Evolutionary conservation across 2,888 invertebrate species (phyloP).

Genomic region (Dinocampus coccinellae): DNA sequence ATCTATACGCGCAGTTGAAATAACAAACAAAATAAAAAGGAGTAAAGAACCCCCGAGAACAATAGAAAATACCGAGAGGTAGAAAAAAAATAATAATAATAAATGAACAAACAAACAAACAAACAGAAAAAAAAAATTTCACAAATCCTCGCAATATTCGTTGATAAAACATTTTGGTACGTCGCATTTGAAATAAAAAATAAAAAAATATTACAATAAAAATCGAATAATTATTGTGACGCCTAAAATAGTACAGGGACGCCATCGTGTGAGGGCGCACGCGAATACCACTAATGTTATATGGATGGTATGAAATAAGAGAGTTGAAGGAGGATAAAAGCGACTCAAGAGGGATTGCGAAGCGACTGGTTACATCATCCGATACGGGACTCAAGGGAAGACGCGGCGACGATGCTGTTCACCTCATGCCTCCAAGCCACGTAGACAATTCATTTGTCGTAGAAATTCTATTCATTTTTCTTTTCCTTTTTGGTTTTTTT

Average conservation of each 20-base stretch:
- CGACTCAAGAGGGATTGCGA: conserved; percentile 14
- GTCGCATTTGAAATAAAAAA: no score
- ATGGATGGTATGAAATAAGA: neutral
- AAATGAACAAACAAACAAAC: neutral
- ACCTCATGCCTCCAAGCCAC: conserved; percentile 13
- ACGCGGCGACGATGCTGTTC: conserved; percentile 10
- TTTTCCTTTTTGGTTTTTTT: no score
- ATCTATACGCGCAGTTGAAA: no score
- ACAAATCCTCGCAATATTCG: neutral
- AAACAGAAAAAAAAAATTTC: neutral
- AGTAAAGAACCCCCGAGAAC: neutral
- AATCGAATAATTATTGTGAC: conserved; percentile 51
- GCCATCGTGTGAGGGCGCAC: conserved; percentile 42
- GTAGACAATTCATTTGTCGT: conserved; percentile 18
- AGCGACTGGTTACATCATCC: conserved; percentile 30
- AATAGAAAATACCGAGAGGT: neutral
- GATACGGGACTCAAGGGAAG: conserved; percentile 22
- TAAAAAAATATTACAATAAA: no score
- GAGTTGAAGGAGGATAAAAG: neutral
- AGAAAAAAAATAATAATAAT: neutral
- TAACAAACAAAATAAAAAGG: conserved; percentile 19
- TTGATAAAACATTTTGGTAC: conserved; percentile 11
- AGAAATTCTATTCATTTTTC: conserved; percentile 5
- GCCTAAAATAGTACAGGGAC: conserved; percentile 50
- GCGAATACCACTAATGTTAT: conserved; percentile 12